Conservation (phyloP, 2,113 vertebrate genomes). For the Syngnathus floridae region DNA sequence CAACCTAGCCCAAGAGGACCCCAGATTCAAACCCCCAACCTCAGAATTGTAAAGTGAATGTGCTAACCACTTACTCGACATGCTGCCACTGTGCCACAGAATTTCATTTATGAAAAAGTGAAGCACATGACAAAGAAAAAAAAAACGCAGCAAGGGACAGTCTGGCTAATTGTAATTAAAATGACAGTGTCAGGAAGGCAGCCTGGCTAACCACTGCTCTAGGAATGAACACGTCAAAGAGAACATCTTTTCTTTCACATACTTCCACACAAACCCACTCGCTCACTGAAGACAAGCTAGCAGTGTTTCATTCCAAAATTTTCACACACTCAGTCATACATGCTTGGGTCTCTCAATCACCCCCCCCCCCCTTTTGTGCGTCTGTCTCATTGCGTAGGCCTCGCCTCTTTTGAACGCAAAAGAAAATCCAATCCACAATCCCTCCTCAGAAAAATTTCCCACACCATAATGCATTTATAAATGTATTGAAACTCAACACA, state of each 20-base stretch:
- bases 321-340: conserved; percentile 10
- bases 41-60: neutral
- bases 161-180: conserved; percentile 45
- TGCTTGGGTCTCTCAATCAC: conserved; percentile 15
- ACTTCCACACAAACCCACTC: neutral
- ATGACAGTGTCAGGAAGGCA: conserved; percentile 38
- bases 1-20: too few species aligned
- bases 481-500: conserved; percentile 24
- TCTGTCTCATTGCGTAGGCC: conserved; percentile 23
- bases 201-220: conserved; percentile 33
- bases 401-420: conserved; percentile 14
- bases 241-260: conserved; percentile 12
- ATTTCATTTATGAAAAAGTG: neutral
- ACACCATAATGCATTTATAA: conserved; percentile 30
- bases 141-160: conserved; percentile 37
- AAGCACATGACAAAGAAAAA: neutral
- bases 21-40: neutral
- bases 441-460: conserved; percentile 29
- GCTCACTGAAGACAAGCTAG: conserved; percentile 5
- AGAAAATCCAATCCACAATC: conserved; percentile 35
- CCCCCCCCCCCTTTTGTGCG: neutral
- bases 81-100: neutral
- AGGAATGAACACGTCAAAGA: conserved; percentile 40
- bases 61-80: neutral
- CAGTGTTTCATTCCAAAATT: neutral